A percentile compares a stretch with the other conserved stretches of the same genome.
phyloP scores from a whole-genome alignment of 2,797 vertebrate species.

The Eospalax fontanierii region DNA sequence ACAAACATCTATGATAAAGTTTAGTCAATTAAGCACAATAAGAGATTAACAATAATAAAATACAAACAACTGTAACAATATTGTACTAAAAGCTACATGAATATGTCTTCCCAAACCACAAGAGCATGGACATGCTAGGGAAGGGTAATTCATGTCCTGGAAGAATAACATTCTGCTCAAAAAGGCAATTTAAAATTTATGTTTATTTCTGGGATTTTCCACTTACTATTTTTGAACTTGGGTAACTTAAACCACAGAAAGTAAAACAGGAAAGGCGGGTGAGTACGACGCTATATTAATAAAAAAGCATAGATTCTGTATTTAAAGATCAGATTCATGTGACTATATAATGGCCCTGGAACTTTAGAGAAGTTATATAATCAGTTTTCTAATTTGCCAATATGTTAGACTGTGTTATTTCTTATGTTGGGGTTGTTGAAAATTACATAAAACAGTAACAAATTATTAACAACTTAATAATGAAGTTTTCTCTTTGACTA shows the following conservation, averaged over 20 bases:
- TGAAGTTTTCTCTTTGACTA: constrained; percentile 11
- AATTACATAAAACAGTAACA: not conserved
- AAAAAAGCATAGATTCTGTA: constrained; percentile 30
- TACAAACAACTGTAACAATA: not conserved
- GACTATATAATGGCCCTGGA: not conserved
- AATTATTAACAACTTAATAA: constrained; percentile 29
- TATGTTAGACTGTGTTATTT: constrained; percentile 42
- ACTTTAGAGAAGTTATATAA: not conserved
- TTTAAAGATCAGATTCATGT: constrained; percentile 9
- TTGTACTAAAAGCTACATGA: not conserved
- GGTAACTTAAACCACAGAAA: not conserved
- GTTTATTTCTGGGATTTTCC: constrained; percentile 33
- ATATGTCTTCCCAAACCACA: not conserved
- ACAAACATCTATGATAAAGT: not conserved
- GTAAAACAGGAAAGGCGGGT: not conserved
- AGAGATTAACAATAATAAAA: not conserved
- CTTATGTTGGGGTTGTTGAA: constrained; percentile 9
- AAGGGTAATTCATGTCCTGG: not conserved
- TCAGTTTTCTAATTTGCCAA: not conserved
- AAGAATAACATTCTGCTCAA: not conserved
- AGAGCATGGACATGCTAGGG: not conserved
- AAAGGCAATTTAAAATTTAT: constrained; percentile 19
- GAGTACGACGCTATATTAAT: not conserved
- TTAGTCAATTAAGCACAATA: not conserved
- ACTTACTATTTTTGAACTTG: not conserved